A percentile compares a stretch with the other conserved stretches of the same genome.
phyloP scores from a whole-genome alignment of 2,888 invertebrate species.

The Caprella mutica region DNA sequence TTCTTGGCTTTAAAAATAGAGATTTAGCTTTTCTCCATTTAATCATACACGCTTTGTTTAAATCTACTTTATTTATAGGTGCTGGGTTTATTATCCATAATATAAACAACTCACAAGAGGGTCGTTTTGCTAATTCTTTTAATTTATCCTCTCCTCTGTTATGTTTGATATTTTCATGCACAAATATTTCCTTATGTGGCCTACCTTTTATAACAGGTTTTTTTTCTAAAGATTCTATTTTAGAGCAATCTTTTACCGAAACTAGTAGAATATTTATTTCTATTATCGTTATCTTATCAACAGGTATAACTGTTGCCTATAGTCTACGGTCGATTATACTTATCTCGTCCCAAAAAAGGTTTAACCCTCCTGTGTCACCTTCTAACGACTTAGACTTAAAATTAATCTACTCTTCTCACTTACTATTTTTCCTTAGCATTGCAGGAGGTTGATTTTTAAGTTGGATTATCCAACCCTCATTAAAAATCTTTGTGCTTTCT shows the following conservation, averaged over 20 bases:
- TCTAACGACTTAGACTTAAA: too few species aligned
- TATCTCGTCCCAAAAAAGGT: too few species aligned
- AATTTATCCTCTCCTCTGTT: constrained; percentile 46
- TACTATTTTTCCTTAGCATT: too few species aligned
- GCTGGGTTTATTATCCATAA: constrained; percentile 58
- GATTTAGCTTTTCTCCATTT: constrained; percentile 59
- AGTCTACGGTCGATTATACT: too few species aligned
- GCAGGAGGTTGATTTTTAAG: too few species aligned
- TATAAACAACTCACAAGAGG: constrained; percentile 54
- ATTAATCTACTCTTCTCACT: too few species aligned
- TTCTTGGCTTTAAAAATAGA: constrained; percentile 48
- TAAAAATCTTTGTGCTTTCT: too few species aligned
- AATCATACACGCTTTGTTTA: constrained; percentile 62
- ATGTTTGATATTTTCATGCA: constrained; percentile 46
- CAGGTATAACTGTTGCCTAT: too few species aligned
- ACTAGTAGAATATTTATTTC: too few species aligned
- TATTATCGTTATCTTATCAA: too few species aligned
- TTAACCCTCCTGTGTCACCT: too few species aligned
- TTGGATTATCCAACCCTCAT: too few species aligned
- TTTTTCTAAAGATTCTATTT: constrained; percentile 55
- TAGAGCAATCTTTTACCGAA: constrained; percentile 48
- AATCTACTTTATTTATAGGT: constrained; percentile 61
- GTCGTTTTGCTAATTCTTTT: constrained; percentile 51
- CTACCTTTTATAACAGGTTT: constrained; percentile 54
- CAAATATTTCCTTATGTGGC: constrained; percentile 52